These are phyloP conservation scores for Ricordea florida DNA, from an alignment of 92 coral and sea anemone genomes.

Conservation along the genomic window DNA sequence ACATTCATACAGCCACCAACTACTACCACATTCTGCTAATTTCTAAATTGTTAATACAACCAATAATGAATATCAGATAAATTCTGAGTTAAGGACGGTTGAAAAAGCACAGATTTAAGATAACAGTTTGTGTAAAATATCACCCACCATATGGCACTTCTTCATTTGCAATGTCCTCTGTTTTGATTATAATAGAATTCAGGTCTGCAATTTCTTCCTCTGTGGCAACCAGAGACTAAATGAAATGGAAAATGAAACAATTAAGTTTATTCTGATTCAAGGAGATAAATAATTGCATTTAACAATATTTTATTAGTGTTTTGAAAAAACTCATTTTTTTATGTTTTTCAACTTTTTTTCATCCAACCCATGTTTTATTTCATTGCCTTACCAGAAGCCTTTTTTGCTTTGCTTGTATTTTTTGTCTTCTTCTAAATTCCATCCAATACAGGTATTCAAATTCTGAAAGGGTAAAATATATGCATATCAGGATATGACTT, in stretches of 20 bases:
- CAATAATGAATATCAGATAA: too few species aligned
- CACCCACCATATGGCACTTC: conserved; percentile 24
- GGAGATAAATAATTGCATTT: too few species aligned
- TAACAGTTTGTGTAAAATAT: background rate
- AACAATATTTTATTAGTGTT: too few species aligned
- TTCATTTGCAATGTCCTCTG: conserved; percentile 61
- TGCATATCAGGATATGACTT: too few species aligned
- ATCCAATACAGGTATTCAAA: conserved; percentile 95
- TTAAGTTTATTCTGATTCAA: background rate
- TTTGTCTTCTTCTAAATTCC: conserved; percentile 89
- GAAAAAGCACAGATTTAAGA: background rate
- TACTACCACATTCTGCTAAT: too few species aligned
- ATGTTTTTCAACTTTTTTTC: too few species aligned
- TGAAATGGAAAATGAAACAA: background rate
- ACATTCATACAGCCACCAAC: too few species aligned
- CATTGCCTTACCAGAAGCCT: conserved; percentile 61
- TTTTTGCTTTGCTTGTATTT: conserved; percentile 71
- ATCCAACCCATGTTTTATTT: background rate
- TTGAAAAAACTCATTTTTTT: too few species aligned
- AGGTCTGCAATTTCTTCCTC: conserved; percentile 69
- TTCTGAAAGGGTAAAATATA: conserved; percentile 46
- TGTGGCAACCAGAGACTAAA: conserved; percentile 56
- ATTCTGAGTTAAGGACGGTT: background rate
- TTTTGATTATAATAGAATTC: conserved; percentile 46
- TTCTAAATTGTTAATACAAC: too few species aligned